A percentile compares a stretch with the other conserved stretches of the same genome.
Conservation (phyloP, 2,888 invertebrate species). For the Plebejus melissa region DNA sequence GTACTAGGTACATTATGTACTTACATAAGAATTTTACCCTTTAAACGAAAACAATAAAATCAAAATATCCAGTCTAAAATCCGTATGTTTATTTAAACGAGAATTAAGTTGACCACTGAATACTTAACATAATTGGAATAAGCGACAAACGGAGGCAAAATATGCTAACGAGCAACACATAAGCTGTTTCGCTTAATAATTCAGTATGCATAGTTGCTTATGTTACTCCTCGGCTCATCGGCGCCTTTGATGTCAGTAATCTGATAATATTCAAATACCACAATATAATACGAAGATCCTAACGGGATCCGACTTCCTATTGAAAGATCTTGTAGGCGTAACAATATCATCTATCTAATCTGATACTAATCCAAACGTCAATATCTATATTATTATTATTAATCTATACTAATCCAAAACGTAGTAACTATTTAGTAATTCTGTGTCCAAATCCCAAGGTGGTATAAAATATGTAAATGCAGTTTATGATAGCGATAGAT, state of each 20-base stretch:
- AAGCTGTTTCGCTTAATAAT: neutral
- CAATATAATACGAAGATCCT: neutral
- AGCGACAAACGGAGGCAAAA: neutral
- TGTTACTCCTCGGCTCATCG: neutral
- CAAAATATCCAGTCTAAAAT: neutral
- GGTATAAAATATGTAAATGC: too few species aligned
- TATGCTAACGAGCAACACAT: constrained; percentile 4
- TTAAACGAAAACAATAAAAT: neutral
- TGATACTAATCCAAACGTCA: neutral
- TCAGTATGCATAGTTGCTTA: constrained; percentile 5
- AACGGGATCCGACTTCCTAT: neutral
- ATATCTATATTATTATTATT: too few species aligned
- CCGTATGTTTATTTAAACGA: neutral
- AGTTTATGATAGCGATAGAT: too few species aligned
- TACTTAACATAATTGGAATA: neutral
- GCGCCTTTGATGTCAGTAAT: neutral
- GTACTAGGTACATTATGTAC: too few species aligned
- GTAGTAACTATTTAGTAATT: too few species aligned
- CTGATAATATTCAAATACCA: neutral
- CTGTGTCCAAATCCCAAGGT: too few species aligned
- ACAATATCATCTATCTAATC: neutral
- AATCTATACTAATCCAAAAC: too few species aligned
- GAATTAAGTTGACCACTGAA: neutral
- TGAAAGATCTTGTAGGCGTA: neutral
- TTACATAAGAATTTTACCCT: neutral